A percentile compares a stretch with the other conserved stretches of the same genome.
Conservation (phyloP, 2,797 vertebrate species). For the Melanotaenia parkinsoni region DNA sequence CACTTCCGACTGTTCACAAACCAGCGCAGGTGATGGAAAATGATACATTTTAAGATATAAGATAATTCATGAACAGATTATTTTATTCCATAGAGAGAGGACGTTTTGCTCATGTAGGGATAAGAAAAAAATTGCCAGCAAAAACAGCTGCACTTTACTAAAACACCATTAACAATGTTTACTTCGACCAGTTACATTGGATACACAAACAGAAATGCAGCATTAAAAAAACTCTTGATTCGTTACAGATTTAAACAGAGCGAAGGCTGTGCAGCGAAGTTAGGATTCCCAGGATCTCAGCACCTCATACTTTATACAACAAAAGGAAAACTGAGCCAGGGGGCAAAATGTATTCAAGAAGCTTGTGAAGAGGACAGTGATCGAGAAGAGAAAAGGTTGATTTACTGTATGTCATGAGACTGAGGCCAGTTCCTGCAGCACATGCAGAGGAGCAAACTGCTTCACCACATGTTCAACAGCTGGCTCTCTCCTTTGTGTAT, state of each 20-base stretch:
- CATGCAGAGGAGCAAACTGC: slow-evolving; percentile 28
- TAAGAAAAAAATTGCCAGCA: slow-evolving; percentile 3
- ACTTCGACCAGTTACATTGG: slow-evolving; percentile 24
- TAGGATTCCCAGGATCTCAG: slow-evolving; percentile 43
- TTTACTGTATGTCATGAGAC: slow-evolving; percentile 35
- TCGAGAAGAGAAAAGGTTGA: slow-evolving; percentile 65
- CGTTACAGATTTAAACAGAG: slow-evolving; percentile 25
- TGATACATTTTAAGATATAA: neutral
- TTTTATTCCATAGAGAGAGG: slow-evolving; percentile 6
- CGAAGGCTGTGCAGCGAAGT: slow-evolving; percentile 37
- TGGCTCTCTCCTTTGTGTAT: slow-evolving; percentile 38
- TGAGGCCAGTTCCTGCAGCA: slow-evolving; percentile 29
- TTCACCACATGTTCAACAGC: slow-evolving; percentile 68
- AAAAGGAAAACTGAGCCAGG: slow-evolving; percentile 54
- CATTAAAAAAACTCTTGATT: slow-evolving; percentile 22
- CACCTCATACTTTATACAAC: slow-evolving; percentile 42
- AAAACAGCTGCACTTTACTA: slow-evolving; percentile 41
- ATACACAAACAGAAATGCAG: slow-evolving; percentile 22
- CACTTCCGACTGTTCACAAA: neutral
- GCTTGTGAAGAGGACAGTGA: slow-evolving; percentile 64
- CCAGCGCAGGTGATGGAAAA: neutral
- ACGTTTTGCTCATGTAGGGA: slow-evolving; percentile 12
- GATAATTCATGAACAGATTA: slow-evolving; percentile 14
- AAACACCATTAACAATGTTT: slow-evolving; percentile 23
- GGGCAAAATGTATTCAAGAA: slow-evolving; percentile 40